Conservation (phyloP, 1,140 invertebrate genomes). For the Aphaenogaster rudis region DNA sequence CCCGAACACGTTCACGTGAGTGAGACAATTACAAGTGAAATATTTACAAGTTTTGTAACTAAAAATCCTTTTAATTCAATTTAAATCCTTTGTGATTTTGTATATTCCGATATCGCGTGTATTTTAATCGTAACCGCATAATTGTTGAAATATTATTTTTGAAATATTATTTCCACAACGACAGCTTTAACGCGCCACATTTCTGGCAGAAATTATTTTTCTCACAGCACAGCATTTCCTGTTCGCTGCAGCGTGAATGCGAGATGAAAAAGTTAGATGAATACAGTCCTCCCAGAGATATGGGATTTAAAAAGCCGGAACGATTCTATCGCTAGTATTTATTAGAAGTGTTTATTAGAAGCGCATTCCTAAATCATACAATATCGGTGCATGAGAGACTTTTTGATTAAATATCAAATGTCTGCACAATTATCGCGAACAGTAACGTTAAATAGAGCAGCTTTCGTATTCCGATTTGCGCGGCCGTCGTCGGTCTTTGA, state of each 20-base stretch:
- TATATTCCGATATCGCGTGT: background rate
- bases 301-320: background rate
- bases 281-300: background rate
- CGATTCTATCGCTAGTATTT: background rate
- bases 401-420: constrained; percentile 43
- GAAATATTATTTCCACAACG: no score
- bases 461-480: background rate
- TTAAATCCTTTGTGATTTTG: background rate
- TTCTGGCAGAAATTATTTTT: constrained; percentile 2
- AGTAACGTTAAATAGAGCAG: background rate
- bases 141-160: background rate
- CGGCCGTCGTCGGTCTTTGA: background rate
- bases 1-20: background rate
- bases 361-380: background rate
- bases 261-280: constrained; percentile 47
- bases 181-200: background rate
- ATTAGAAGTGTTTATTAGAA: no score
- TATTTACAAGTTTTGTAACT: background rate
- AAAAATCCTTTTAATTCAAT: background rate
- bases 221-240: background rate
- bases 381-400: background rate
- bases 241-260: background rate
- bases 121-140: background rate
- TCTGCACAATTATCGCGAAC: background rate
- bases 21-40: background rate